Percentiles rank a stretch among this genome's conserved stretches.
These are phyloP conservation scores for Astyanax mexicanus DNA, from an alignment of 2,797 vertebrate genomes.

Conservation along the genomic window DNA sequence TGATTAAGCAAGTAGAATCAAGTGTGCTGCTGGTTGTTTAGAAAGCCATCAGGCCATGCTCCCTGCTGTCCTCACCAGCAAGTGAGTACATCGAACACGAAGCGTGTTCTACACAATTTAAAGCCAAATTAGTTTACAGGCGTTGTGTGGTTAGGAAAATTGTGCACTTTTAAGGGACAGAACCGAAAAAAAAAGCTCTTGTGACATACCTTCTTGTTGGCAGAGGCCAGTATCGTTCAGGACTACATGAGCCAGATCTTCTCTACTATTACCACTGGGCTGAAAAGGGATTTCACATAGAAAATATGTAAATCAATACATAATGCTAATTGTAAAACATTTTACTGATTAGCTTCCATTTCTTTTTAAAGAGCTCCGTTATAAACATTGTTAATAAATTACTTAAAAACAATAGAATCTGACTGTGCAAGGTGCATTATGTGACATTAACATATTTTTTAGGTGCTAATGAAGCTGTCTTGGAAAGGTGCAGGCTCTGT, in stretches of 20 bases:
- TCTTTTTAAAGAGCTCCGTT: too few relatives aligned
- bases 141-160: constrained; percentile 38
- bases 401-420: background rate
- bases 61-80: constrained; percentile 42
- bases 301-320: constrained; percentile 21
- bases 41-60: constrained; percentile 44
- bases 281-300: constrained; percentile 47
- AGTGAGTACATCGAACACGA: constrained; percentile 23
- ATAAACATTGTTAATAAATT: background rate
- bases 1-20: too few relatives aligned
- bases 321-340: background rate
- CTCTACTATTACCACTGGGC: constrained; percentile 35
- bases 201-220: too few relatives aligned
- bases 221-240: too few relatives aligned
- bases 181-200: constrained; percentile 35
- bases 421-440: background rate
- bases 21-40: too few relatives aligned
- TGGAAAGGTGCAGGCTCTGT: constrained; percentile 28
- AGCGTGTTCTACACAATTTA: background rate
- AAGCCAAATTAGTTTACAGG: constrained; percentile 1
- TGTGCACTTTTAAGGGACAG: background rate
- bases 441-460: background rate
- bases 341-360: too few relatives aligned
- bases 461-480: constrained; percentile 42
- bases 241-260: too few relatives aligned